phyloP scores from a whole-genome alignment of 2,888 invertebrate genomes.

The Andricus quercusramuli region DNA sequence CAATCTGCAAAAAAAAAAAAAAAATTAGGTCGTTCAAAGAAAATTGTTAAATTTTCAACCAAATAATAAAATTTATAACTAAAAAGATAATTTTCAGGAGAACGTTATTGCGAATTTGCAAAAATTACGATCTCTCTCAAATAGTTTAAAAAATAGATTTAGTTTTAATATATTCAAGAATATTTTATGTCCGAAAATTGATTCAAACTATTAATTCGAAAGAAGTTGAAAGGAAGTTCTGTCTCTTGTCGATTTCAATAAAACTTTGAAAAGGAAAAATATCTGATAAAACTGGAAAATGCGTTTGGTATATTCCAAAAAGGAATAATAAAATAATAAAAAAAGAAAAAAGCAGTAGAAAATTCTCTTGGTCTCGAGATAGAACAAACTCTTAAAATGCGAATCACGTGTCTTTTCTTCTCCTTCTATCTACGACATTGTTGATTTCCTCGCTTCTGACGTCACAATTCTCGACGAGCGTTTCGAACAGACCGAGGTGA shows the following conservation, averaged over 20 bases:
- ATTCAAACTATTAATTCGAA: too few relatives aligned
- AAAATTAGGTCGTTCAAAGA: too few relatives aligned
- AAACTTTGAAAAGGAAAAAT: not conserved
- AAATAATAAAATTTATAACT: too few relatives aligned
- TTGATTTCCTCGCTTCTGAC: conserved; percentile 53
- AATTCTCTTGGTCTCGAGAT: conserved; percentile 45
- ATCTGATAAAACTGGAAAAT: not conserved
- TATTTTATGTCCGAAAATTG: too few relatives aligned
- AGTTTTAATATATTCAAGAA: too few relatives aligned
- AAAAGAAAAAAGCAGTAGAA: conserved; percentile 8
- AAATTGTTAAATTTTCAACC: too few relatives aligned
- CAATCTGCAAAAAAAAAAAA: too few relatives aligned
- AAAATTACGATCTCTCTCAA: too few relatives aligned
- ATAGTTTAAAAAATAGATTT: too few relatives aligned
- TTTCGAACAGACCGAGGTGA: conserved; percentile 46
- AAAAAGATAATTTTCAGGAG: too few relatives aligned
- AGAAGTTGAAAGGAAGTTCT: too few relatives aligned
- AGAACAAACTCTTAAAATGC: conserved; percentile 50
- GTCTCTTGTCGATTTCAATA: not conserved
- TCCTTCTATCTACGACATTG: conserved; percentile 51
- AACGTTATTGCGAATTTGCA: too few relatives aligned
- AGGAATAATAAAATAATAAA: not conserved
- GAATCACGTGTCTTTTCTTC: conserved; percentile 49
- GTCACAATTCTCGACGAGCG: conserved; percentile 46
- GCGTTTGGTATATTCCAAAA: not conserved